A percentile compares a stretch with the other conserved stretches of the same genome.
Conservation (phyloP, 1,140 invertebrate genomes). For the Idris sp. region DNA sequence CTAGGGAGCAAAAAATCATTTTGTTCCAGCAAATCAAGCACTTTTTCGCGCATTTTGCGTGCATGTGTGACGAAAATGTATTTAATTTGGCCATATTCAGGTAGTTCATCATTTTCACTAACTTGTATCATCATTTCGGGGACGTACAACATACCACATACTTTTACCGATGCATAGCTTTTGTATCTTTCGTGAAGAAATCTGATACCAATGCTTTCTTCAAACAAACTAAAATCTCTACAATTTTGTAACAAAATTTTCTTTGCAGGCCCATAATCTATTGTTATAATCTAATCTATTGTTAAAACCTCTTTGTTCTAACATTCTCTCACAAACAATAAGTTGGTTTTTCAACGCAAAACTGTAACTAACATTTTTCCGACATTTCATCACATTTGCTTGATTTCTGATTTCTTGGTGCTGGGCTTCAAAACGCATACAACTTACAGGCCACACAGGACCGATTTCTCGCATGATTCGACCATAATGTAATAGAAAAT, state of each 20-base stretch:
- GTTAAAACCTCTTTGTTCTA: slow-evolving; percentile 11
- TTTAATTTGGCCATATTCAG: neutral
- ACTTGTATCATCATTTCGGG: neutral
- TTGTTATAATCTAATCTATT: neutral
- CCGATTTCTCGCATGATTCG: slow-evolving; percentile 32
- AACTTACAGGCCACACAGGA: slow-evolving; percentile 25
- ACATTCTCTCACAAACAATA: slow-evolving; percentile 24
- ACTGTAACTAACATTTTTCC: slow-evolving; percentile 33
- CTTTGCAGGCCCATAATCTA: no score
- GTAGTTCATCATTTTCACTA: neutral
- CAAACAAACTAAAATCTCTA: neutral
- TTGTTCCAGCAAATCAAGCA: no score
- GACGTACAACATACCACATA: neutral
- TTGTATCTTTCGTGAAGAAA: neutral
- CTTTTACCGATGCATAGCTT: neutral
- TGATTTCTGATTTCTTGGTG: slow-evolving; percentile 44
- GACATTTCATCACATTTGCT: slow-evolving; percentile 10
- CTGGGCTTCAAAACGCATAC: slow-evolving; percentile 41
- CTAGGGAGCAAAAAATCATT: no score
- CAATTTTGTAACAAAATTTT: slow-evolving; percentile 4
- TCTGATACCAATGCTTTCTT: neutral
- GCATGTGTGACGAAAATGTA: no score
- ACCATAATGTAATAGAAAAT: slow-evolving; percentile 47
- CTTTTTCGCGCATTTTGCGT: no score
- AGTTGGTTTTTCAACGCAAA: slow-evolving; percentile 41